Percentiles rank a stretch among this genome's conserved stretches.
phyloP scores from a whole-genome alignment of 2,113 vertebrate genomes.

The Felis catus region F.catus_Fca126_mat1.0 CM031424.1:32551501-32552000 shows the following conservation, averaged over 20 bases:
- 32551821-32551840: background rate
- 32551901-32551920: conserved; percentile 64
- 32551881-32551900: conserved; percentile 36
- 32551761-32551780: background rate
- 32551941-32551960: conserved; percentile 59
- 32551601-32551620: background rate
- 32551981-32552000: conserved; percentile 65
- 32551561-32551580: background rate
- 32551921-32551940: conserved; percentile 58
- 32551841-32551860: background rate
- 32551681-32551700: background rate
- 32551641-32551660: conserved; percentile 28
- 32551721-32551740: background rate
- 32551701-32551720: background rate
- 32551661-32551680: background rate
- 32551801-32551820: background rate
- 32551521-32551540: background rate
- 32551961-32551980: conserved; percentile 52
- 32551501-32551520: background rate
- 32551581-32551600: background rate
- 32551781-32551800: background rate
- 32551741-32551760: background rate
- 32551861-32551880: background rate
- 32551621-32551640: background rate
- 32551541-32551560: background rate